phyloP scores from a whole-genome alignment of 2,113 vertebrate species.

The Trogon surrucura region DNA sequence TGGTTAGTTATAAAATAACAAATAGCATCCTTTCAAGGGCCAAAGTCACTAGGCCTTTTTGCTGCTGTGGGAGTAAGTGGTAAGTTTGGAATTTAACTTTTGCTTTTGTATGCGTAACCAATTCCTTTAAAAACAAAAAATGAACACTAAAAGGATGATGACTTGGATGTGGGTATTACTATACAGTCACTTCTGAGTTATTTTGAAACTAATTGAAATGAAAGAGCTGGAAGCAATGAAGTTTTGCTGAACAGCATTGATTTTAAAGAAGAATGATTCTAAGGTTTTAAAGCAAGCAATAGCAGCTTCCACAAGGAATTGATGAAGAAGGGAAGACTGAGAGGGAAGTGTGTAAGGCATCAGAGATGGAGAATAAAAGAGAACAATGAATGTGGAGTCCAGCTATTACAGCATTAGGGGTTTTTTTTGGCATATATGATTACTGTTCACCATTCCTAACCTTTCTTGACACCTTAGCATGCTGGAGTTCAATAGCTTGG shows the following conservation, averaged over 20 bases:
- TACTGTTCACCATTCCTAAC: background rate
- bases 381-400: background rate
- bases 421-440: background rate
- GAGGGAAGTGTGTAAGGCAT: accelerated
- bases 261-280: background rate
- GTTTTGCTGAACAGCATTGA: background rate
- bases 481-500: background rate
- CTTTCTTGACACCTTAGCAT: background rate
- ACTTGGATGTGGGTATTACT: background rate
- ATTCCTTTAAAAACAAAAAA: background rate
- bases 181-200: background rate
- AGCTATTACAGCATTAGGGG: background rate
- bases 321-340: background rate
- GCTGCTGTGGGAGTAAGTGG: background rate
- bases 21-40: background rate
- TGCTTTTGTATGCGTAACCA: background rate
- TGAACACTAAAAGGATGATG: background rate
- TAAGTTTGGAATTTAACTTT: background rate
- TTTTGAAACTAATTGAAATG: background rate
- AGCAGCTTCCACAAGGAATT: background rate
- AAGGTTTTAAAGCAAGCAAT: background rate
- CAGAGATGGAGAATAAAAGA: background rate
- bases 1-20: background rate
- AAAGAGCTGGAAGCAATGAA: background rate
- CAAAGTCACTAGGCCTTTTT: background rate